A percentile compares a stretch with the other conserved stretches of the same genome.
phyloP scores from a whole-genome alignment of 2,888 invertebrate species.

The Clepsis dumicolana region DNA sequence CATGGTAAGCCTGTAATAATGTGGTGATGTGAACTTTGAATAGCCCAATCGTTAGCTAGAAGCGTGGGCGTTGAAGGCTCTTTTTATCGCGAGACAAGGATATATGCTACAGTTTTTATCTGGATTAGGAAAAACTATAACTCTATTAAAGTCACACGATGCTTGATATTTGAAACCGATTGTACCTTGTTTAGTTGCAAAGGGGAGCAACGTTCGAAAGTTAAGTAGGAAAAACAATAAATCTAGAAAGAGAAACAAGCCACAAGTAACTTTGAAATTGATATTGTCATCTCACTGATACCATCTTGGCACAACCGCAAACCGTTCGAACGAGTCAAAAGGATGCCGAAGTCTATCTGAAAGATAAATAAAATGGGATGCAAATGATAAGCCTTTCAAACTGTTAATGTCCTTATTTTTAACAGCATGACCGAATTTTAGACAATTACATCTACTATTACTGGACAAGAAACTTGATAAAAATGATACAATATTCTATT shows the following conservation, averaged over 20 bases:
- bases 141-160: background rate
- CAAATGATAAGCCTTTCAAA: background rate
- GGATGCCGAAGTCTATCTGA: background rate
- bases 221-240: background rate
- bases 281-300: slow-evolving; percentile 15
- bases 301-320: slow-evolving; percentile 17
- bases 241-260: slow-evolving; percentile 1
- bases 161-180: background rate
- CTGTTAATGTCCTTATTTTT: background rate
- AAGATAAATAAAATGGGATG: background rate
- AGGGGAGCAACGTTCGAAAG: background rate
- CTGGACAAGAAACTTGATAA: background rate
- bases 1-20: slow-evolving; percentile 32
- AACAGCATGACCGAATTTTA: background rate
- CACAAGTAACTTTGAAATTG: slow-evolving; percentile 18
- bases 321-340: background rate
- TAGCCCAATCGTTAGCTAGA: slow-evolving; percentile 50
- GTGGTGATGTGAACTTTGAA: slow-evolving; percentile 49
- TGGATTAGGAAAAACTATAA: background rate
- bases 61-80: slow-evolving; percentile 60
- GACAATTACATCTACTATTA: background rate
- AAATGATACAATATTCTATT: background rate
- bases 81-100: slow-evolving; percentile 28
- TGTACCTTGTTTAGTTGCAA: background rate
- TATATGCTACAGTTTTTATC: background rate